Percentiles rank a stretch among this genome's conserved stretches.
Conservation (phyloP, 2,888 invertebrate genomes). For the Xestia c-nigrum region DNA sequence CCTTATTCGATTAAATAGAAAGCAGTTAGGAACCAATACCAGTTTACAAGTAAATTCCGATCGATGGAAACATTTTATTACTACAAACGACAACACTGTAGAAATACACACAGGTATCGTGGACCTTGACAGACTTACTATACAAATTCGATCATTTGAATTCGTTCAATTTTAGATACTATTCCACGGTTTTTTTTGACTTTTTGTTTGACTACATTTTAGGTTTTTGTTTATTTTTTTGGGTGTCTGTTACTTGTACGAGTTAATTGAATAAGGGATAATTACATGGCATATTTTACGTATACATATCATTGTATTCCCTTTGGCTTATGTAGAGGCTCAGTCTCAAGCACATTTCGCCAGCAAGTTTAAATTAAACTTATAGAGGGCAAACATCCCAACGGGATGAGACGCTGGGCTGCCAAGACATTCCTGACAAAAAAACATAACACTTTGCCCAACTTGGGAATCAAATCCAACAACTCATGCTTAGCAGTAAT, state of each 20-base stretch:
- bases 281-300: not conserved
- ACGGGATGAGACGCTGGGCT: not conserved
- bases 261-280: not conserved
- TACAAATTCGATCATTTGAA: conserved; percentile 44
- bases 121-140: conserved; percentile 42
- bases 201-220: conserved; percentile 35
- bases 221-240: conserved; percentile 21
- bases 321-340: too few species aligned
- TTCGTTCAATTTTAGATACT: conserved; percentile 45
- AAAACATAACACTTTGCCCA: not conserved
- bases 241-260: not conserved
- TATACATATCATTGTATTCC: too few species aligned
- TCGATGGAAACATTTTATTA: conserved; percentile 45
- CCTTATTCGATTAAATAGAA: conserved; percentile 14
- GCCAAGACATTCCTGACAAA: not conserved
- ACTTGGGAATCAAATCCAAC: not conserved
- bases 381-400: not conserved
- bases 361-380: not conserved
- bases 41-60: conserved; percentile 10
- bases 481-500: not conserved
- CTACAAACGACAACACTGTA: conserved; percentile 16
- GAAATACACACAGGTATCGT: conserved; percentile 3
- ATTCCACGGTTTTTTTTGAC: not conserved
- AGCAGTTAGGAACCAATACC: conserved; percentile 10
- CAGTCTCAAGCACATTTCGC: not conserved